Evolutionary conservation across 1,140 invertebrate species (phyloP).

Genomic region (Pemphigus obesinymphae): DNA sequence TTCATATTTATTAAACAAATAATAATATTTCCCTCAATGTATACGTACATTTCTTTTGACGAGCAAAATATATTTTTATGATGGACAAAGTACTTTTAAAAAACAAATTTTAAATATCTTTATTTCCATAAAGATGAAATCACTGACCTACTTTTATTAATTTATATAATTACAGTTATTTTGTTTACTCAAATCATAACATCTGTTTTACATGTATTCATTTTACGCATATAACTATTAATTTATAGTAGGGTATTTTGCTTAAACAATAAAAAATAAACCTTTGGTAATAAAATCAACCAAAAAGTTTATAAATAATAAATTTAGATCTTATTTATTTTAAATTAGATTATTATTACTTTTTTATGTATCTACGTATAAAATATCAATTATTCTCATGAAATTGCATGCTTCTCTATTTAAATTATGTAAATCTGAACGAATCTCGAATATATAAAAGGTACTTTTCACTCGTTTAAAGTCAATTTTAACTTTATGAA

Average conservation of each 20-base stretch:
- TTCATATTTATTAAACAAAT: too few relatives aligned
- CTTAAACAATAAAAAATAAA: neutral
- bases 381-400: neutral
- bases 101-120: neutral
- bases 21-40: too few relatives aligned
- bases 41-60: neutral
- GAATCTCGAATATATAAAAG: neutral
- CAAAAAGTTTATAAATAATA: neutral
- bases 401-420: neutral
- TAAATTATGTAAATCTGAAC: slow-evolving; percentile 16
- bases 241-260: too few relatives aligned
- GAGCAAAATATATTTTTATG: neutral
- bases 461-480: neutral
- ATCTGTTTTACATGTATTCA: neutral
- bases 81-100: neutral
- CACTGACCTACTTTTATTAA: too few relatives aligned
- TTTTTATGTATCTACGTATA: neutral
- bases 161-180: neutral
- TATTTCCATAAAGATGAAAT: neutral
- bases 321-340: neutral
- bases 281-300: neutral
- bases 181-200: neutral
- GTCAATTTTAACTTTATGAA: slow-evolving; percentile 29
- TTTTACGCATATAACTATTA: neutral
- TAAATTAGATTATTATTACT: neutral